Evolutionary conservation across 2,888 invertebrate genomes (phyloP).

Genomic region (Rotaria sp.): DNA sequence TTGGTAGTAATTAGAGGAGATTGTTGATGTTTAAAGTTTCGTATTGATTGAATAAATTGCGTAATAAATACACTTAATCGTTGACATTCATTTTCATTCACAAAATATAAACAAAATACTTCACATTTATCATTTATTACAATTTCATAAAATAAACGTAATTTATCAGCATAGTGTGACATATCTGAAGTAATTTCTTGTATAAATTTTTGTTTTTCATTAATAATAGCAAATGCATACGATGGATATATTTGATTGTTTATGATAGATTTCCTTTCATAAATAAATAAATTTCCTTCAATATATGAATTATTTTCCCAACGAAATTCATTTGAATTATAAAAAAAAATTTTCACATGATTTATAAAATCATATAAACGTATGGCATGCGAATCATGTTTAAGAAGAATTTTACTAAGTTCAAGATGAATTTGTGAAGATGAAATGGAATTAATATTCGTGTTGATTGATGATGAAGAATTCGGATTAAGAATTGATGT

Average conservation of each 20-base stretch:
- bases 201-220: neutral
- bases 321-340: neutral
- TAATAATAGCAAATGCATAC: neutral
- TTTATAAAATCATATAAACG: conserved; percentile 28
- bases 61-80: neutral
- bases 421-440: neutral
- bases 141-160: neutral
- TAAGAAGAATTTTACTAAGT: neutral
- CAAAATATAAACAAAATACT: neutral
- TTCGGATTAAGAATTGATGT: neutral
- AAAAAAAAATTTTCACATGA: neutral
- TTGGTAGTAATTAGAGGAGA: neutral
- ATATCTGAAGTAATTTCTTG: neutral
- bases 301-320: neutral
- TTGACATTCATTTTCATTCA: neutral
- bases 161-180: neutral
- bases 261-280: neutral
- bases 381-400: conserved; percentile 1
- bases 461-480: neutral
- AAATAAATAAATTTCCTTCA: conserved; percentile 3
- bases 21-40: neutral
- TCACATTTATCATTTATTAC: neutral
- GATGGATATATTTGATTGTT: neutral
- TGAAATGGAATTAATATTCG: neutral
- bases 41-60: neutral